Evolutionary conservation across 2,888 invertebrate species (phyloP).

Genomic region (Tanaodytes sp.): DNA sequence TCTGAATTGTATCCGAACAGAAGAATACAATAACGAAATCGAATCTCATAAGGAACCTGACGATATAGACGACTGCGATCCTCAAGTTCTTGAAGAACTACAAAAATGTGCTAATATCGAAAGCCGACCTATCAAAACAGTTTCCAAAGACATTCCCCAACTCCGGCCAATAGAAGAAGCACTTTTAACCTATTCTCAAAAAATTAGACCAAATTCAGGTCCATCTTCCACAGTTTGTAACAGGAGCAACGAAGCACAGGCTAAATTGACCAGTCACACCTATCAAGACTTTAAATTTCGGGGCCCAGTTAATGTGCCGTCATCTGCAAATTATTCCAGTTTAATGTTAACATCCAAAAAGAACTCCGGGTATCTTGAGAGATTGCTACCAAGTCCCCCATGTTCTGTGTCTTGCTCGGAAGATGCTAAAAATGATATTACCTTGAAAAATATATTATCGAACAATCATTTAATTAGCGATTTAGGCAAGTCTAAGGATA

Average conservation of each 20-base stretch:
- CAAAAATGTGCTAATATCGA: constrained; percentile 31
- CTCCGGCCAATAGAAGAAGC: constrained; percentile 52
- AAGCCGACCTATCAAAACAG: constrained; percentile 8
- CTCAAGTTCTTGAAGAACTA: constrained; percentile 61
- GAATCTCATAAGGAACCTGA: constrained; percentile 36
- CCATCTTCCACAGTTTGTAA: constrained; percentile 46
- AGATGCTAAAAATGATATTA: constrained; percentile 77
- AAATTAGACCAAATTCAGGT: constrained; percentile 30
- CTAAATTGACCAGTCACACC: constrained; percentile 53
- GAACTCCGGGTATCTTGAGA: constrained; percentile 75
- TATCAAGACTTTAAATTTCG: constrained; percentile 46
- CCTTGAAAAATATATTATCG: constrained; percentile 61
- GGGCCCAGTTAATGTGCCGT: constrained; percentile 76
- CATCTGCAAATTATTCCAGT: constrained; percentile 76
- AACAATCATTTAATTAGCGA: constrained; percentile 56
- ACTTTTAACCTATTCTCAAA: constrained; percentile 35
- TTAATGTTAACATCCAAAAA: constrained; percentile 60
- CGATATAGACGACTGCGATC: constrained; percentile 60
- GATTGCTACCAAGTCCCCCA: constrained; percentile 79
- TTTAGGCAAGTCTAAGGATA: constrained; percentile 54
- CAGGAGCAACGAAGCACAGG: constrained; percentile 63
- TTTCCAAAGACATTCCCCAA: constrained; percentile 46
- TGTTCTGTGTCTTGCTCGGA: constrained; percentile 82
- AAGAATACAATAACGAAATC: constrained; percentile 33
- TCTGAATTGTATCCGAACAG: constrained; percentile 57